Evolutionary conservation across 2,888 invertebrate genomes (phyloP).

Genomic region (Tipula helvola): DNA sequence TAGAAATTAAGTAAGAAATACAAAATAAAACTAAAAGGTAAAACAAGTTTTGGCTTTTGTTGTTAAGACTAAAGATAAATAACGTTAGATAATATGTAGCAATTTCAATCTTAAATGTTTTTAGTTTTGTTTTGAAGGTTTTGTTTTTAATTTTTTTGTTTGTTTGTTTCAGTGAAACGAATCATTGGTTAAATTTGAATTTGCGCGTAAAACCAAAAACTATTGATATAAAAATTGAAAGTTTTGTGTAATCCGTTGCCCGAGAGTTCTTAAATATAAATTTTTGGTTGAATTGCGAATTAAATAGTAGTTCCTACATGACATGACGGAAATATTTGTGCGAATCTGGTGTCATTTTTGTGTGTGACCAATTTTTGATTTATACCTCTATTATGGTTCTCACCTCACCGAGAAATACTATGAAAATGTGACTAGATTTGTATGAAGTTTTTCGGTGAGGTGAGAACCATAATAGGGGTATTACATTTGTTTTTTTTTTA

Average conservation of each 20-base stretch:
- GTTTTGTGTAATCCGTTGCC: not conserved
- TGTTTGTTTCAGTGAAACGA: not conserved
- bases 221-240: not conserved
- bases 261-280: not conserved
- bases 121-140: not conserved
- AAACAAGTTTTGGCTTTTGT: not conserved
- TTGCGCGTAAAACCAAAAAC: not conserved
- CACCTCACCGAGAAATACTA: too few relatives aligned
- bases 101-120: not conserved
- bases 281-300: not conserved
- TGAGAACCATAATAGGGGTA: too few relatives aligned
- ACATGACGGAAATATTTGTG: not conserved
- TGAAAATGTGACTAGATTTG: too few relatives aligned
- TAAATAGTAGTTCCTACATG: not conserved
- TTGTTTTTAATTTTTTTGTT: not conserved
- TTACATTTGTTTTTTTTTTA: too few relatives aligned
- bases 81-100: not conserved
- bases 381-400: too few relatives aligned
- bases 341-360: not conserved
- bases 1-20: not conserved
- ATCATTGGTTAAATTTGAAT: not conserved
- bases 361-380: not conserved
- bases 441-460: too few relatives aligned
- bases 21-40: not conserved
- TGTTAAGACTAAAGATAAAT: not conserved